Evolutionary conservation across 2,888 invertebrate species (phyloP), one percentile per base, ranked within the genome.

Genomic region (Sarcophaga carnaria): DNA sequence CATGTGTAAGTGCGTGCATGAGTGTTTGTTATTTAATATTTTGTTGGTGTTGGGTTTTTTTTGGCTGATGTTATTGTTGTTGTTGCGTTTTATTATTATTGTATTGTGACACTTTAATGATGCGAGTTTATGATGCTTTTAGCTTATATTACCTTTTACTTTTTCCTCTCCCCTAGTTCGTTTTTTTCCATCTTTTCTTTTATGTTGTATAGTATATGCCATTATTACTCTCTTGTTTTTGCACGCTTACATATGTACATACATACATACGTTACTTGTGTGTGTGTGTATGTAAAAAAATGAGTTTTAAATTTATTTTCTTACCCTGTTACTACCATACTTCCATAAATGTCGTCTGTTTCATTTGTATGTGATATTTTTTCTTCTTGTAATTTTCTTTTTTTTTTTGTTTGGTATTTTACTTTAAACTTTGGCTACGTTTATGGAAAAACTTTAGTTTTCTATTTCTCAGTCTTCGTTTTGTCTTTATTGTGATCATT

Each of bases 81-180:
- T 81, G 59, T 27, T 27, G 27, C 6, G 37, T 64, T 66, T 80
- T 69, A 74, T 69, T 54, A 17, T 79, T 67, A 67, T 81, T 75
- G 70, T 84, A 82, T 87, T 87, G 83, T 82, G 84, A 84, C 87
- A 84, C 84, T 81, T 87, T 84, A 87, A 87, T 84, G 87, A 83
- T 84, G 87, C 77, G 76, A 87, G 81, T 87, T 87, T 87, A 87
- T 84, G 70, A 87, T 79, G 81, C 87, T 87, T 87, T 83, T 71
- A 87, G 81, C 81, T 81, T 78, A 83, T 84, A 60, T 59, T 63
- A 60, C 54, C 63, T 64, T 80, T 71, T 54, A 54, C 17, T 69
- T 45, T 37, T 45, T 20, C 14, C 14, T 47, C 22, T 5, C 11
- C 37, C 37, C 37, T 37, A 2, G 8, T 37, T 6, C 6, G 5